Conservation (phyloP, 1,140 invertebrate species). For the Pygmarrhopalites habei region DNA sequence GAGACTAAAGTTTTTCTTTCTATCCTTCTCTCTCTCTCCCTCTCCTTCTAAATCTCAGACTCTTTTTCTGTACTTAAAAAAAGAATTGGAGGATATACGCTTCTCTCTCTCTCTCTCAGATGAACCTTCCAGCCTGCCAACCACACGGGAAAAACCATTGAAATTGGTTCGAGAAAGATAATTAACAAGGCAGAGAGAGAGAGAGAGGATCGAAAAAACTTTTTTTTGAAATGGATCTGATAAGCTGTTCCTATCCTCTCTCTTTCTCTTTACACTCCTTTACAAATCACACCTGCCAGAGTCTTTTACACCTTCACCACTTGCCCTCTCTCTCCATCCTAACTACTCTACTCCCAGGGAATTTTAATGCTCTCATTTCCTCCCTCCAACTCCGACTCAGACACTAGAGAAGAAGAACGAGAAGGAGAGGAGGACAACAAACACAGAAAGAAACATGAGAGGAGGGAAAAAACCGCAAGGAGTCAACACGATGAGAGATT, state of each 20-base stretch:
- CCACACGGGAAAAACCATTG: constrained; percentile 11
- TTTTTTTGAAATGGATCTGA: constrained; percentile 26
- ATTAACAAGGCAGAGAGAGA: constrained; percentile 8
- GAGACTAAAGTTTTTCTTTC: no score
- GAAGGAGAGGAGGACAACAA: no score
- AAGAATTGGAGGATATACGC: no score
- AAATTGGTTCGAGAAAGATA: constrained; percentile 16
- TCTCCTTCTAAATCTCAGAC: no score
- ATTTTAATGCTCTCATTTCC: constrained; percentile 38
- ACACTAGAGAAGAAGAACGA: background rate
- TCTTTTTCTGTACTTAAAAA: no score
- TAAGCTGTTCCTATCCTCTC: constrained; percentile 13
- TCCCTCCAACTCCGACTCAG: background rate
- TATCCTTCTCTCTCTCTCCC: no score
- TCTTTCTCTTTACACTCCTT: constrained; percentile 1
- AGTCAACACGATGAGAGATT: background rate
- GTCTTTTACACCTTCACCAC: constrained; percentile 31
- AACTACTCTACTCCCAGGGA: constrained; percentile 18
- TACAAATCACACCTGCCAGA: constrained; percentile 36
- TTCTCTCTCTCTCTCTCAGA: no score
- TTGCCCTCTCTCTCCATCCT: no score
- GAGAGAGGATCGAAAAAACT: no score
- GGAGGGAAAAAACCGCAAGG: constrained; percentile 1
- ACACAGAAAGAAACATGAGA: no score
- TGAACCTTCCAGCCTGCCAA: no score